Conservation (phyloP, 2,888 invertebrate genomes). For the Ligdia adustata region DNA sequence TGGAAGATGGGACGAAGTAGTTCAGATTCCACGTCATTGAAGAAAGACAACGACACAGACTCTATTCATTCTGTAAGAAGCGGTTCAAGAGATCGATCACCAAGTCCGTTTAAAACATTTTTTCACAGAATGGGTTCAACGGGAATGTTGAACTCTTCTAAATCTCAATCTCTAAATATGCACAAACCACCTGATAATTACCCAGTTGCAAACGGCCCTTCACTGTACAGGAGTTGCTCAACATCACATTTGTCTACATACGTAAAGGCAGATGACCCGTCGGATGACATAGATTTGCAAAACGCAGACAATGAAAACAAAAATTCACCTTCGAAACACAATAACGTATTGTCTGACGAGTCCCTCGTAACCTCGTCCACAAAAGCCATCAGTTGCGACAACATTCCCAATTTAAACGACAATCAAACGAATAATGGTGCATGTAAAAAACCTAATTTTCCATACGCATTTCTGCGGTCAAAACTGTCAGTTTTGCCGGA, state of each 20-base stretch:
- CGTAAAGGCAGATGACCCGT: constrained; percentile 91
- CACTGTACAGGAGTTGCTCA: constrained; percentile 89
- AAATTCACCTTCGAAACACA: constrained; percentile 64
- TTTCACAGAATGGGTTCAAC: constrained; percentile 91
- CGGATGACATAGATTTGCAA: constrained; percentile 89
- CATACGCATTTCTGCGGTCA: constrained; percentile 90
- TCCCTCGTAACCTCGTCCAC: constrained; percentile 73
- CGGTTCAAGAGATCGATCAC: constrained; percentile 81
- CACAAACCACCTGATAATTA: constrained; percentile 66
- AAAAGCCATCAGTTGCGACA: constrained; percentile 89
- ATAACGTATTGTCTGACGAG: constrained; percentile 61
- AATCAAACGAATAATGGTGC: constrained; percentile 72
- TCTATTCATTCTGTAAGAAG: constrained; percentile 76
- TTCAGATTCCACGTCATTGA: constrained; percentile 74
- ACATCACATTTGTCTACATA: constrained; percentile 90
- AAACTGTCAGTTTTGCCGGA: constrained; percentile 90
- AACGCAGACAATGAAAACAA: constrained; percentile 69
- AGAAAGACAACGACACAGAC: constrained; percentile 75
- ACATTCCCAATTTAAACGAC: constrained; percentile 85
- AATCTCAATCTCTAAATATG: constrained; percentile 72
- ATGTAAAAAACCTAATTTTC: constrained; percentile 87
- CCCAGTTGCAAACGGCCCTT: constrained; percentile 71
- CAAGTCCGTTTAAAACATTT: constrained; percentile 88
- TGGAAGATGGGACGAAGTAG: constrained; percentile 84
- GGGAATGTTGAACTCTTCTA: constrained; percentile 87